Base-by-base conservation (phyloP, 2,888 invertebrate species). In the Scaptomyza flava region DNA sequence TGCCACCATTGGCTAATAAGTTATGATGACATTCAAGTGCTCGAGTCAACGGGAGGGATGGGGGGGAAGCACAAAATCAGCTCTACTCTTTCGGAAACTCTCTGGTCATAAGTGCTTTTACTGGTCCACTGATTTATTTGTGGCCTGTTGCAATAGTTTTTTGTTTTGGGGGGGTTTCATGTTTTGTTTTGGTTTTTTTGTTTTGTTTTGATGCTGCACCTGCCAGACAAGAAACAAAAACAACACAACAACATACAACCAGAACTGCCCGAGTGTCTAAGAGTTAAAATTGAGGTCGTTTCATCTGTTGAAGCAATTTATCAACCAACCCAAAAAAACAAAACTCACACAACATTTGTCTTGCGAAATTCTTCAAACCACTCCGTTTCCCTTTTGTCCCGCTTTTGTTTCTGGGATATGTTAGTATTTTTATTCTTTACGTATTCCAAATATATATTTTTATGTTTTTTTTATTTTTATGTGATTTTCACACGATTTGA, bases 11-110 rank as follows among this genome's bases (percentile, higher is more conserved):
- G 51, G 47, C 58, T 67, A 61, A 72, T 75, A 78, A 81, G 64
- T 81, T 82, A 81, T 82, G 87, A 87, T 81, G 82, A 77, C 87
- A 82, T 82, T 82, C 85, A 70, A 68, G 67, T 73, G 87, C 82
- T 81, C 4, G 23, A 23, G 87, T 82, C 87, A 81, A 63, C 81
- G 46, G 7, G 20, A 14, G 27, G 27, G 1, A 5, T 2, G 27
- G 27, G 27, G 1, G 27, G 27, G 27, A 4, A 17, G 65, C 38
- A 59, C 50, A 72, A 47, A 42, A 59, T 61, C 53, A 46, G 41
- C 34, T 42, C 36, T 34, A 50, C n/a, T 41, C 20, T 43, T 33
- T 38, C 14, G 7, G 31, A 1, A 17, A 33, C 34, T 36, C 9
- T 9, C 41, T 41, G 41, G 14, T 41, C 41, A 41, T 41, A 50